Percentiles rank a stretch among this genome's conserved stretches.
These are phyloP conservation scores for Actinia tenebrosa DNA, from an alignment of 64 coral and sea anemone species.

Conservation along the genomic window DNA sequence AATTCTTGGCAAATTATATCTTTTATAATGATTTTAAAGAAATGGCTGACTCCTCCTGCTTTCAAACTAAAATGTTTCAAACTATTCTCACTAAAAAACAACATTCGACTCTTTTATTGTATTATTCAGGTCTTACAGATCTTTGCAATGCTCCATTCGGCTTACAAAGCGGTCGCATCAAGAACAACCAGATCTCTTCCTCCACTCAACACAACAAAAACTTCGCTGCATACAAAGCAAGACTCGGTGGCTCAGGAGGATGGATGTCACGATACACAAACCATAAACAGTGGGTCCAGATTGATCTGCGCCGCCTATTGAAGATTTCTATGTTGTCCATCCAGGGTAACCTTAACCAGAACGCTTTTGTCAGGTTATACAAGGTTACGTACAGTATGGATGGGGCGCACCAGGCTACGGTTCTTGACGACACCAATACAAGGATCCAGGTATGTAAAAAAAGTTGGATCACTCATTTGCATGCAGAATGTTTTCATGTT, in stretches of 20 bases:
- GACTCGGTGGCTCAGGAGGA: slow-evolving; percentile 47
- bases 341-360: slow-evolving; percentile 48
- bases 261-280: slow-evolving; percentile 69
- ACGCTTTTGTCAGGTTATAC: slow-evolving; percentile 61
- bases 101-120: background rate
- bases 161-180: slow-evolving; percentile 66
- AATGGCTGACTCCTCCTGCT: too few species aligned
- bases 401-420: slow-evolving; percentile 42
- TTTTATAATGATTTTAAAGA: too few species aligned
- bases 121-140: slow-evolving; percentile 29
- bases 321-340: slow-evolving; percentile 70
- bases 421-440: slow-evolving; percentile 1
- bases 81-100: background rate
- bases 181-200: slow-evolving; percentile 51
- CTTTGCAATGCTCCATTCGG: slow-evolving; percentile 60
- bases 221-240: slow-evolving; percentile 38
- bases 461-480: too few species aligned
- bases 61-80: background rate
- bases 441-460: background rate
- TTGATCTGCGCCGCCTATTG: slow-evolving; percentile 49
- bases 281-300: slow-evolving; percentile 62
- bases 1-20: too few species aligned
- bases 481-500: too few species aligned
- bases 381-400: slow-evolving; percentile 64
- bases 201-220: slow-evolving; percentile 54